Evolutionary conservation across 2,888 invertebrate genomes (phyloP).

Genomic region (Eubasilissa splendida): DNA sequence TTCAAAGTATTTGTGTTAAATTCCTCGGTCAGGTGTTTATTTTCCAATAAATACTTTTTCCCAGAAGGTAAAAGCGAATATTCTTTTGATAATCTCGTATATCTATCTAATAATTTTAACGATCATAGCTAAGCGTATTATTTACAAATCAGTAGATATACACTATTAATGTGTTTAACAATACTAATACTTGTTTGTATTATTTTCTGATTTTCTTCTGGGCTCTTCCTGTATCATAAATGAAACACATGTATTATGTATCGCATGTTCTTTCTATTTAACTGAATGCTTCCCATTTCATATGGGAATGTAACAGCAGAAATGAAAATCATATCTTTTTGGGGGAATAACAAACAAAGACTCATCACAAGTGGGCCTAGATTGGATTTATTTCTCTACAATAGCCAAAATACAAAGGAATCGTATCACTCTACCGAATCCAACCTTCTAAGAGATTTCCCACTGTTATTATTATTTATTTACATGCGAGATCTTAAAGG

Average conservation of each 20-base stretch:
- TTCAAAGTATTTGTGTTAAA: too few species aligned
- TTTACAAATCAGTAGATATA: too few species aligned
- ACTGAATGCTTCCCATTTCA: slow-evolving; percentile 5
- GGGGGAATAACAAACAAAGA: slow-evolving; percentile 23
- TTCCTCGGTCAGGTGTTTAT: too few species aligned
- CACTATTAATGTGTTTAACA: too few species aligned
- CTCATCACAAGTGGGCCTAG: slow-evolving; percentile 36
- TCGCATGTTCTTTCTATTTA: not conserved
- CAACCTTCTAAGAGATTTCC: not conserved
- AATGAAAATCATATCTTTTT: slow-evolving; percentile 13
- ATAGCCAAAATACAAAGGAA: slow-evolving; percentile 23
- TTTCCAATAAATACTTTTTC: too few species aligned
- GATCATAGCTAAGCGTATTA: too few species aligned
- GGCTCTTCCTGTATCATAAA: not conserved
- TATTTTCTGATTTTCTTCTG: not conserved
- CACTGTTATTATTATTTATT: not conserved
- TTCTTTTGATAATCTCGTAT: too few species aligned
- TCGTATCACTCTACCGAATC: slow-evolving; percentile 14
- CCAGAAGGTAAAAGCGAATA: too few species aligned
- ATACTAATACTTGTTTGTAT: not conserved
- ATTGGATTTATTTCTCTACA: slow-evolving; percentile 51
- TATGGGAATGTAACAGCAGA: slow-evolving; percentile 12
- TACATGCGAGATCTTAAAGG: slow-evolving; percentile 7
- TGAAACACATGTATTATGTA: not conserved
- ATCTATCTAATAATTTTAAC: too few species aligned